Evolutionary conservation across 1,140 invertebrate species (phyloP), one percentile per base, ranked within the genome.

Genomic region (Drosophila nigrodunni): DNA sequence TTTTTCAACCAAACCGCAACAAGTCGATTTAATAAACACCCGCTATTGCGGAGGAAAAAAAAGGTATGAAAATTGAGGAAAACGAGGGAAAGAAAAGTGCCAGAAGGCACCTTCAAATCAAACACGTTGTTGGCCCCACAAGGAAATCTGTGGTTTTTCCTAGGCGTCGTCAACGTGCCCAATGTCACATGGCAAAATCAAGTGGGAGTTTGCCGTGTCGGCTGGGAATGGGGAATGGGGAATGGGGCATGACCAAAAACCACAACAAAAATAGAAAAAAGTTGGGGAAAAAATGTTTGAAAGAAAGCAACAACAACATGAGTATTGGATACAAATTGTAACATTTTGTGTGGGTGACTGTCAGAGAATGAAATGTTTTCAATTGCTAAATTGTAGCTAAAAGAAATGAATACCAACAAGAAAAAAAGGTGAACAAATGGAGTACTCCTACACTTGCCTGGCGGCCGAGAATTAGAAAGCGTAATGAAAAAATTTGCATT

Each of bases 1-100:
- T 68, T 68, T 30, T 76, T 54, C 35, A 39, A 35, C 54, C 57
- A 54, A 69, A 65, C 77, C 77, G 77, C 83, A 86, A 86, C 74
- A 88, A 88, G 73, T 87, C 70, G 70, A 80, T 87, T 88, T 77
- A 79, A 82, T 79, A 74, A 77, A 88, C 77, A 82, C 76, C 66
- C 69, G 46, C 49, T 39, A 62, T 37, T 39, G 64, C 39, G 47
- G 2, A 2, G 8, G 15, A 39, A 13, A 41, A 30, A 49, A 4
- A 35, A 52, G 25, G 25, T 30, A 30, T 30, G 25, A 59, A 59
- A 59, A 18, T 47, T 15, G 47, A 58, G 55, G 46, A 64, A 35
- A 30, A 41, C 30, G 9, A 47, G n/a, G 47, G 41, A 61, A 25
- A 30, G 66, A 4, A 55, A 77, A 62, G 66, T 65, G 57, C 82